A percentile compares a stretch with the other conserved stretches of the same genome.
Conservation (phyloP, 1,140 invertebrate genomes). For the Argopecten irradians region DNA sequence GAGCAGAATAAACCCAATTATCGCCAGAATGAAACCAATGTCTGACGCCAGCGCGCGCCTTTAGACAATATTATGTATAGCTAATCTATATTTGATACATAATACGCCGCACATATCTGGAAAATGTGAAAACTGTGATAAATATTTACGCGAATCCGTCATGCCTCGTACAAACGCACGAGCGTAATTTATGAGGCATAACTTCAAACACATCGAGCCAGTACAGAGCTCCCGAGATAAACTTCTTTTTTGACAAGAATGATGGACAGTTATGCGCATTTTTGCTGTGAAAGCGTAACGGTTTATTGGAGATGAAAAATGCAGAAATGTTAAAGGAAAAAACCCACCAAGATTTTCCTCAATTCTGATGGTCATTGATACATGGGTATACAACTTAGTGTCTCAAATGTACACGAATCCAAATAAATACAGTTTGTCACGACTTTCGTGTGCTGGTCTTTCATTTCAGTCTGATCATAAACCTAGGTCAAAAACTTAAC, state of each 20-base stretch:
- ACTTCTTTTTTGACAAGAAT: background rate
- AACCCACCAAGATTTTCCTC: no score
- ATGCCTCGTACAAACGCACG: background rate
- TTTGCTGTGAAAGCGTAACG: background rate
- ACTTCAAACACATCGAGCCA: background rate
- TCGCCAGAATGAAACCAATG: background rate
- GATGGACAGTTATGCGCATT: background rate
- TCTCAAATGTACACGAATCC: no score
- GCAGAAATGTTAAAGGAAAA: background rate
- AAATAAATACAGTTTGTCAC: no score
- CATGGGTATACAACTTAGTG: no score
- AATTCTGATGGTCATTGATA: no score
- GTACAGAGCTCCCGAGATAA: background rate
- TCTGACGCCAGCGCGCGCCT: background rate
- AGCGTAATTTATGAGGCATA: background rate
- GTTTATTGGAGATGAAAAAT: constrained; percentile 12
- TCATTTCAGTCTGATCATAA: no score
- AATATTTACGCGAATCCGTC: constrained; percentile 10
- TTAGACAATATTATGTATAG: background rate
- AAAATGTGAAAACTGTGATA: constrained; percentile 4
- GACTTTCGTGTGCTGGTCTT: no score
- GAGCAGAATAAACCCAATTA: background rate
- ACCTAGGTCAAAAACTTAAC: no score
- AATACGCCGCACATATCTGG: background rate
- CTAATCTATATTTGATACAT: background rate